A percentile compares a stretch with the other conserved stretches of the same genome.
Evolutionary conservation across 2,113 vertebrate genomes (phyloP).

Genomic region (Tragelaphus scriptus): DNA sequence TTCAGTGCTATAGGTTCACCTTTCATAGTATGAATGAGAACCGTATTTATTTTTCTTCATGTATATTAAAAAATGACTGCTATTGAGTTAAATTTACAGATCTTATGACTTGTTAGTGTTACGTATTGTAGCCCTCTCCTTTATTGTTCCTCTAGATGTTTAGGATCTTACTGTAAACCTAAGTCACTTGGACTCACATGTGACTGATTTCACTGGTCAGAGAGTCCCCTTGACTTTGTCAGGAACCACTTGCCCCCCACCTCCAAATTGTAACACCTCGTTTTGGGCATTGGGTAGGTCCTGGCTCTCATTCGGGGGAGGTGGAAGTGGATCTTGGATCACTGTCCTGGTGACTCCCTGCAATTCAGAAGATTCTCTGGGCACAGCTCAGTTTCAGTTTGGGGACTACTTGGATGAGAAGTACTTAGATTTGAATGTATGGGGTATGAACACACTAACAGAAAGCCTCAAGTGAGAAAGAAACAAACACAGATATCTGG

Average conservation of each 20-base stretch:
- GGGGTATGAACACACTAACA: neutral
- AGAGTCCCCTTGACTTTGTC: neutral
- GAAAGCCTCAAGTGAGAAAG: neutral
- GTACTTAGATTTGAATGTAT: neutral
- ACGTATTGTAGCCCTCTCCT: neutral
- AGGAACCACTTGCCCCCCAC: neutral
- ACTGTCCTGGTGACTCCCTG: neutral
- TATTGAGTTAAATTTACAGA: neutral
- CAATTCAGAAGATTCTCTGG: neutral
- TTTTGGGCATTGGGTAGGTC: neutral
- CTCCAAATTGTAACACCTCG: neutral
- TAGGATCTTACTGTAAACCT: neutral
- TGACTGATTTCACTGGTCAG: neutral
- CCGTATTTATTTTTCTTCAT: neutral
- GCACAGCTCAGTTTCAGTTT: neutral
- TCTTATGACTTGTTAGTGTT: neutral
- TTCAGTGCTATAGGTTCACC: neutral
- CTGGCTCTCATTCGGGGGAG: neutral
- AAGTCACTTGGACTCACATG: neutral
- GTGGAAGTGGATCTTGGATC: neutral
- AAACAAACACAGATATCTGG: neutral
- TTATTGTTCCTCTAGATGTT: neutral
- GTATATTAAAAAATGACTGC: neutral
- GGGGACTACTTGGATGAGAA: neutral
- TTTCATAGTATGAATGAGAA: neutral